phyloP scores from a whole-genome alignment of 1,140 invertebrate genomes.

The Holotrichia oblita region DNA sequence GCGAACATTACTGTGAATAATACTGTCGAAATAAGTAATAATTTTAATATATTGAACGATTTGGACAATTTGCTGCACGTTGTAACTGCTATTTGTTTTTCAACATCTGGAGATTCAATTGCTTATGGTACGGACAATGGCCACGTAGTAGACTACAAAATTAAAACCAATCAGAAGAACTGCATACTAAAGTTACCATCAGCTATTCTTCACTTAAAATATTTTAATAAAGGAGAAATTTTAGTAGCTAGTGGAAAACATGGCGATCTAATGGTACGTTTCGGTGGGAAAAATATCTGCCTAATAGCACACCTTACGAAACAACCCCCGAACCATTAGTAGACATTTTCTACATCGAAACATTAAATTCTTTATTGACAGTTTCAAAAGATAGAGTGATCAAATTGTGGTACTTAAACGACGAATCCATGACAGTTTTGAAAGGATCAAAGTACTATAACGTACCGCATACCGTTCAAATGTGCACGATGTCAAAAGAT shows the following conservation, averaged over 20 bases:
- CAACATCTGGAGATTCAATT: slow-evolving; percentile 43
- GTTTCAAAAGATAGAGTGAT: slow-evolving; percentile 41
- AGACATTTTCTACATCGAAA: slow-evolving; percentile 37
- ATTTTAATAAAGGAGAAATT: slow-evolving; percentile 37
- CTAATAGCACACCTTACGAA: slow-evolving; percentile 1
- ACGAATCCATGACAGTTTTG: neutral
- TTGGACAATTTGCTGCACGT: neutral
- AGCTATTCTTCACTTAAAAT: slow-evolving; percentile 42
- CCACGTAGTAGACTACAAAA: slow-evolving; percentile 41
- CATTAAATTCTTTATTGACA: slow-evolving; percentile 29
- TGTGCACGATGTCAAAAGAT: slow-evolving; percentile 36
- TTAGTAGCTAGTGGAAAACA: slow-evolving; percentile 38
- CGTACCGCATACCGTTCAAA: slow-evolving; percentile 19
- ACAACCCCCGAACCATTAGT: slow-evolving; percentile 38
- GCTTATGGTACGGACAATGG: slow-evolving; percentile 41
- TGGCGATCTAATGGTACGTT: slow-evolving; percentile 34
- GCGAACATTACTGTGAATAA: neutral
- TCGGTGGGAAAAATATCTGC: neutral
- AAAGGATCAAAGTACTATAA: neutral
- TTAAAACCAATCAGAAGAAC: slow-evolving; percentile 35
- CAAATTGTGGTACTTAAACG: slow-evolving; percentile 35
- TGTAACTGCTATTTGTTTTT: slow-evolving; percentile 40
- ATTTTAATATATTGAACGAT: slow-evolving; percentile 40
- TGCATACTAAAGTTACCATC: slow-evolving; percentile 35
- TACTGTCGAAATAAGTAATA: slow-evolving; percentile 42